phyloP scores from a whole-genome alignment of 2,888 invertebrate species.

The Thereva unica region DNA sequence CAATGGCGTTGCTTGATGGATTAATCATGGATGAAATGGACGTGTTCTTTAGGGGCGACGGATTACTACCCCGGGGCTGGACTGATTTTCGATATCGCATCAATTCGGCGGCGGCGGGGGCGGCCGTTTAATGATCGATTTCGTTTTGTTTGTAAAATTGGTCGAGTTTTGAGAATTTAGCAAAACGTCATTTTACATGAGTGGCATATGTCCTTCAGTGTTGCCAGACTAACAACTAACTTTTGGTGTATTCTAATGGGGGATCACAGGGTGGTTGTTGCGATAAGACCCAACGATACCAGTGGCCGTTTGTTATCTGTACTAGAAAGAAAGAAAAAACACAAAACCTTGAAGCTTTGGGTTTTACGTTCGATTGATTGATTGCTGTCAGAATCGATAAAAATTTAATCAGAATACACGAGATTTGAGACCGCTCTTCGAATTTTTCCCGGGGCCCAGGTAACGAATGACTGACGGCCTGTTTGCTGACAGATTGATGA shows the following conservation, averaged over 20 bases:
- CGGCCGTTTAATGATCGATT: not conserved
- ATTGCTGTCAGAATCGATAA: constrained; percentile 42
- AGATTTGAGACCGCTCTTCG: constrained; percentile 3
- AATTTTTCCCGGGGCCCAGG: constrained; percentile 11
- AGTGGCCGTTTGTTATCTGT: too few species aligned
- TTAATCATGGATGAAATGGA: constrained; percentile 25
- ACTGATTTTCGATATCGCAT: not conserved
- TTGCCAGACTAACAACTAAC: too few species aligned
- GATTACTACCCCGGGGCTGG: constrained; percentile 7
- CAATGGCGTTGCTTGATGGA: constrained; percentile 24
- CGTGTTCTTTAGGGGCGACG: constrained; percentile 12
- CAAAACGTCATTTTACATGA: too few species aligned
- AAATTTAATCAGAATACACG: constrained; percentile 24
- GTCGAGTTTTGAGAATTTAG: too few species aligned
- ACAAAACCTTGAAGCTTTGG: constrained; percentile 8
- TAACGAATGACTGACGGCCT: constrained; percentile 22
- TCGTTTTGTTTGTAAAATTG: too few species aligned
- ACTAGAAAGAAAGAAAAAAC: not conserved
- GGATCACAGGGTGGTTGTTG: too few species aligned
- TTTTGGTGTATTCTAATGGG: too few species aligned
- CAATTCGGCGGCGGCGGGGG: not conserved
- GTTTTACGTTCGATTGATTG: constrained; percentile 37
- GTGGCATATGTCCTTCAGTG: too few species aligned
- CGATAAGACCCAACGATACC: too few species aligned
- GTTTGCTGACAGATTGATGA: constrained; percentile 26